Evolutionary conservation across 1,140 invertebrate genomes (phyloP).

Genomic region (Listronotus bonariensis): DNA sequence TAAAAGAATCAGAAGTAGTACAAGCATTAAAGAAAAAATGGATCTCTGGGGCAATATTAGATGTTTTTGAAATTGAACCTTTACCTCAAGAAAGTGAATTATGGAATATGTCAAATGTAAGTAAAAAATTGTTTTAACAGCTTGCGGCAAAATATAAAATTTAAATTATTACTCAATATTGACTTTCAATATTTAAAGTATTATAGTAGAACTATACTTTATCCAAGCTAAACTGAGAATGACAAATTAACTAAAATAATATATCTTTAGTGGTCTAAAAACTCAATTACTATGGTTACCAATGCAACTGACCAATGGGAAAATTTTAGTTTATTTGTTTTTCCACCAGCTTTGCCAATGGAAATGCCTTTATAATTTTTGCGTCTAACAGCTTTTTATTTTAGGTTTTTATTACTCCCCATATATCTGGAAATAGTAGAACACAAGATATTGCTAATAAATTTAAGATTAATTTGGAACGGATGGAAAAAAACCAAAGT

Average conservation of each 20-base stretch:
- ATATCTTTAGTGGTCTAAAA: too few relatives aligned
- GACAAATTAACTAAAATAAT: too few relatives aligned
- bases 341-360: too few relatives aligned
- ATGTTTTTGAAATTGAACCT: conserved; percentile 65
- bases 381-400: conserved; percentile 26
- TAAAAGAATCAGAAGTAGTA: conserved; percentile 60
- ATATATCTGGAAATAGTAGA: conserved; percentile 59
- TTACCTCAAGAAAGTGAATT: conserved; percentile 58
- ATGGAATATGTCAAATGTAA: conserved; percentile 59
- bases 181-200: too few relatives aligned
- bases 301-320: too few relatives aligned
- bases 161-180: too few relatives aligned
- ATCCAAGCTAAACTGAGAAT: too few relatives aligned
- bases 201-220: too few relatives aligned
- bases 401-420: conserved; percentile 63
- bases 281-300: too few relatives aligned
- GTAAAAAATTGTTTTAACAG: conserved; percentile 24
- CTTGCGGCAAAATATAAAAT: too few relatives aligned
- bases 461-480: conserved; percentile 56
- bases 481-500: conserved; percentile 43
- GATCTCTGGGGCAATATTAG: conserved; percentile 64
- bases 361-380: too few relatives aligned
- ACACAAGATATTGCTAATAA: conserved; percentile 55
- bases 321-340: too few relatives aligned
- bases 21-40: conserved; percentile 61